Base-by-base conservation (phyloP, 2,797 vertebrate species). In the Allobates femoralis region DNA sequence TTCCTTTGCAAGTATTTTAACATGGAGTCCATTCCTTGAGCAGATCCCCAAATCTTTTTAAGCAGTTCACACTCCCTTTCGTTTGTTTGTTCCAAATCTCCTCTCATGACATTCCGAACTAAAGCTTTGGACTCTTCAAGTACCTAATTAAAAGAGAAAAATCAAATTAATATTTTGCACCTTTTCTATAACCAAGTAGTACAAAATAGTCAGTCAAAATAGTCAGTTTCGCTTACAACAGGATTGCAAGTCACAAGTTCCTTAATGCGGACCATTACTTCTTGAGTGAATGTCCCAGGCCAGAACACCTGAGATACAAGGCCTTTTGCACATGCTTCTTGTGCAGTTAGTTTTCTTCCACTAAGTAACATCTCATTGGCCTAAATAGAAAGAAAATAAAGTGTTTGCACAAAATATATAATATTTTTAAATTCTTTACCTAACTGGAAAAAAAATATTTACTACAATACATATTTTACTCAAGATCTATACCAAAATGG, bases 301-400 rank as follows among this genome's bases (percentile, higher is more conserved):
- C 98, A 99, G 50, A 99, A 96, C 85, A 99, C 98, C 94, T 99
- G 98, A 11, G 97, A 99, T 67, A 99, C 97, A 90, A 99, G 91
- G 86, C 98, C 98, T 91, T 99, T 99, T 86, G 95, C 94, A 88
- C 98, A 98, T 0, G 98, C 98, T 92, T 99, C 98, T 94, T 98
- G 97, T 0, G 98, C 98, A 0, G 98, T 99, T 92, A 99, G 34
- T 94, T 98, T 99, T 91, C 97, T 96, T 88, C 97, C 96, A 11
- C 97, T 97, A 87, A 99, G 95, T 86, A 99, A 93, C 96, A 99
- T 96, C 92, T 99, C 98, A 86, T 97, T 99, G 12, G 97, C 98
- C 98, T 99, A 93, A 71, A 91, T 91, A 85, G 86, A 91, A 92
- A 89, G 91, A 90, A 90, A 19, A 58, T 11, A 89, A 21, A 34